Conservation (phyloP, 1,140 invertebrate species). For the Patella vulgata region DNA sequence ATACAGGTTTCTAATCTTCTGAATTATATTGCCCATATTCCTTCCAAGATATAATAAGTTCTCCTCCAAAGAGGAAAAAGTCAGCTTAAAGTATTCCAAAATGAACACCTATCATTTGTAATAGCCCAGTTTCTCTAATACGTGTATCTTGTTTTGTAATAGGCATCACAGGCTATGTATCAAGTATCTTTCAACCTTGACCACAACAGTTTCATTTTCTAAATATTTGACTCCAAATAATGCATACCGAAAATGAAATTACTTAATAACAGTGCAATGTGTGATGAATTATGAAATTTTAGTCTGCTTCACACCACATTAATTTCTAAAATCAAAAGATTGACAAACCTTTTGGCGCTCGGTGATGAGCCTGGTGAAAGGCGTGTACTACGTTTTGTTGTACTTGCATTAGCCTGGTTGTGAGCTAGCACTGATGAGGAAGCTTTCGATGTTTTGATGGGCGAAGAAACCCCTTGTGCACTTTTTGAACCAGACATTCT, state of each 20-base stretch:
- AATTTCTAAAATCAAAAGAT: too few species aligned
- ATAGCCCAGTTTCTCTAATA: too few species aligned
- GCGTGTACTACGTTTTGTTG: constrained; percentile 38
- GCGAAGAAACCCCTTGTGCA: constrained; percentile 56
- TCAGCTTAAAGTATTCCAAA: background rate
- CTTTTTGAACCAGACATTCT: constrained; percentile 51
- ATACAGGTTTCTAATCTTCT: background rate
- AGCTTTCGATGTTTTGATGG: constrained; percentile 59
- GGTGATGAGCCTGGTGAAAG: constrained; percentile 38
- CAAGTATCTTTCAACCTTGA: too few species aligned
- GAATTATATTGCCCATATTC: background rate
- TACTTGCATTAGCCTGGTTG: constrained; percentile 30
- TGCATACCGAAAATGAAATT: too few species aligned
- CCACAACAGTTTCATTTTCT: too few species aligned
- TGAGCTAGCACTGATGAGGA: constrained; percentile 43
- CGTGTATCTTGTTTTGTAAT: too few species aligned
- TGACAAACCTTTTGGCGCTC: constrained; percentile 60
- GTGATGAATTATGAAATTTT: too few species aligned
- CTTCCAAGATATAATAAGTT: background rate
- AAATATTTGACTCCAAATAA: too few species aligned
- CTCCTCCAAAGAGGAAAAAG: background rate
- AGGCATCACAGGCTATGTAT: too few species aligned
- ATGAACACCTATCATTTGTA: background rate
- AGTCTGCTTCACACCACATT: too few species aligned
- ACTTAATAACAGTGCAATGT: too few species aligned